phyloP scores from a whole-genome alignment of 2,888 invertebrate genomes.

The Diaprepes abbreviatus region DNA sequence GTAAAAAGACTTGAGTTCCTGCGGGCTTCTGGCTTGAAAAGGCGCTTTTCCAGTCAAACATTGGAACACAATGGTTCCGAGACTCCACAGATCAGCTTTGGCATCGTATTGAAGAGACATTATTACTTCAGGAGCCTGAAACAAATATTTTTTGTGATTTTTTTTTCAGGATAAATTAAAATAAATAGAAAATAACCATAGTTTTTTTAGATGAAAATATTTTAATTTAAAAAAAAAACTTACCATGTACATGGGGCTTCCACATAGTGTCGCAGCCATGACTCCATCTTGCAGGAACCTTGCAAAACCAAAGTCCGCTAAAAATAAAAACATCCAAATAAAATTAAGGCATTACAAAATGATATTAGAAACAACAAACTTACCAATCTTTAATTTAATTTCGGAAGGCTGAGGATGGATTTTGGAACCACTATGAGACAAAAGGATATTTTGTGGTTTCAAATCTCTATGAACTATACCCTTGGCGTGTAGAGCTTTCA shows the following conservation, averaged over 20 bases:
- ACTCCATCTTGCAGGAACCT: conserved; percentile 98
- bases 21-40: conserved; percentile 97
- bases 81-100: conserved; percentile 99
- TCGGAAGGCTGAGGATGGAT: conserved; percentile 82
- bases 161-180: too few relatives aligned
- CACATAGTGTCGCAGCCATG: conserved; percentile 99
- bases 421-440: conserved; percentile 84
- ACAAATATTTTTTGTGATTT: background rate
- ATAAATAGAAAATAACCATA: too few relatives aligned
- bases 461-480: conserved; percentile 99
- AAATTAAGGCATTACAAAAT: too few relatives aligned
- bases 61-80: conserved; percentile 92
- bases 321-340: conserved; percentile 56
- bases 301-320: conserved; percentile 99
- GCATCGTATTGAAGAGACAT: conserved; percentile 99
- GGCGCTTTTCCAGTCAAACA: conserved; percentile 99
- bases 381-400: conserved; percentile 95
- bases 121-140: conserved; percentile 96
- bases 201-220: too few relatives aligned
- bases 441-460: conserved; percentile 98
- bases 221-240: too few relatives aligned
- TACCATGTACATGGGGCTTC: conserved; percentile 99
- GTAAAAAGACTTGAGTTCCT: conserved; percentile 96
- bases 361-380: too few relatives aligned
- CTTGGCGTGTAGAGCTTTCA: conserved; percentile 97